A percentile compares a stretch with the other conserved stretches of the same genome.
Evolutionary conservation across 2,113 vertebrate species (phyloP).

Genomic region (Chamaetylas fuelleborni): DNA sequence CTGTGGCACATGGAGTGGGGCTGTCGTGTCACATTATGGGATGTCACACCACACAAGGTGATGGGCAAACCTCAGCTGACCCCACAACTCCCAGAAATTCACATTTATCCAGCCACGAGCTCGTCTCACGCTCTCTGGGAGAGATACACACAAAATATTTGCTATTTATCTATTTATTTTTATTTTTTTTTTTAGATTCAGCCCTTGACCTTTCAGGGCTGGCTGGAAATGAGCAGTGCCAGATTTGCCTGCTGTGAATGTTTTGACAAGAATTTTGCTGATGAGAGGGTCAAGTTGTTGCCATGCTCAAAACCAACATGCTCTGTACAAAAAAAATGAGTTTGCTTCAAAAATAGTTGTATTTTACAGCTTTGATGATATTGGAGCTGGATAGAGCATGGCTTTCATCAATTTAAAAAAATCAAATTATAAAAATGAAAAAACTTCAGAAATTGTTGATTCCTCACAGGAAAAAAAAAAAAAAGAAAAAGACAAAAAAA

Average conservation of each 20-base stretch:
- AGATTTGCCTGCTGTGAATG: not conserved
- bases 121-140: accelerated
- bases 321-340: not conserved
- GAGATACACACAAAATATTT: not conserved
- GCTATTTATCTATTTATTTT: too few relatives aligned
- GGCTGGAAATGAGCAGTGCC: not conserved
- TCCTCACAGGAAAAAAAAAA: too few relatives aligned
- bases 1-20: not conserved
- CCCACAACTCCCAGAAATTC: not conserved
- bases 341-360: not conserved
- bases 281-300: not conserved
- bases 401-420: not conserved
- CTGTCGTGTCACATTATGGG: not conserved
- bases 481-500: too few relatives aligned
- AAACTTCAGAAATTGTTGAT: not conserved
- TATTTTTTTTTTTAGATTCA: not conserved
- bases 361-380: not conserved
- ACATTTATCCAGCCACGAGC: not conserved
- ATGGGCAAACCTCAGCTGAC: not conserved
- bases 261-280: not conserved
- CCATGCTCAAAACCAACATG: not conserved
- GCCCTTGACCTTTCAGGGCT: not conserved
- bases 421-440: not conserved
- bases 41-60: not conserved
- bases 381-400: not conserved